Conservation (phyloP, 1,140 invertebrate species). For the Drosophila kikkawai region DNA sequence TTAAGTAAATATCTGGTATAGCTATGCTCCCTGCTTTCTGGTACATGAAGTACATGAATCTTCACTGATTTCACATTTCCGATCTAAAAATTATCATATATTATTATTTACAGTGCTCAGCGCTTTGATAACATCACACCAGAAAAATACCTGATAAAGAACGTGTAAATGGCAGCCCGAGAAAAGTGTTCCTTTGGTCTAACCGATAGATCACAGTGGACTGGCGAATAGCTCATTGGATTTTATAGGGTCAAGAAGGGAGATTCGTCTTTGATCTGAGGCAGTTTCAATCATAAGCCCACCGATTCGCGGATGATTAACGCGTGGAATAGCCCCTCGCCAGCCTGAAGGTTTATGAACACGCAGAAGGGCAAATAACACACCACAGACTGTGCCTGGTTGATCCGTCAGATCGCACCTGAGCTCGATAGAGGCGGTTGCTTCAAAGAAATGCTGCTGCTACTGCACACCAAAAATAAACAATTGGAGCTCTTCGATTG, state of each 20-base stretch:
- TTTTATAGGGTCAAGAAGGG: constrained; percentile 55
- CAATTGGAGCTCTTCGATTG: constrained; percentile 55
- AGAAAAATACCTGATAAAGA: constrained; percentile 10
- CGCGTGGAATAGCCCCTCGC: constrained; percentile 29
- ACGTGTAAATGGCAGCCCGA: constrained; percentile 25
- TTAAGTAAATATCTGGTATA: neutral
- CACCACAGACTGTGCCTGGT: neutral
- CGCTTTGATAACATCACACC: constrained; percentile 37
- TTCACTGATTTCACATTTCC: neutral
- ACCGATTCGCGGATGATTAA: constrained; percentile 71
- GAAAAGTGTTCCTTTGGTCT: neutral
- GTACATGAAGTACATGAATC: neutral
- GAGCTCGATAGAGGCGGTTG: constrained; percentile 58
- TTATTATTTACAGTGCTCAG: neutral
- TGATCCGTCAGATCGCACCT: constrained; percentile 64
- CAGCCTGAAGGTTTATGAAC: constrained; percentile 2
- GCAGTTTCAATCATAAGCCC: constrained; percentile 4
- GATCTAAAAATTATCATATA: neutral
- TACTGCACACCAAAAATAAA: constrained; percentile 57
- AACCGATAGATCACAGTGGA: constrained; percentile 49
- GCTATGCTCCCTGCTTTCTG: neutral
- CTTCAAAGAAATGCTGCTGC: constrained; percentile 61
- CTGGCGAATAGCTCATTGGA: constrained; percentile 57
- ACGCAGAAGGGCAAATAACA: neutral
- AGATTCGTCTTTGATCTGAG: constrained; percentile 60